Evolutionary conservation across 2,797 vertebrate species (phyloP), one percentile per base, ranked within the genome.

Genomic region (Lophius americanus): DNA sequence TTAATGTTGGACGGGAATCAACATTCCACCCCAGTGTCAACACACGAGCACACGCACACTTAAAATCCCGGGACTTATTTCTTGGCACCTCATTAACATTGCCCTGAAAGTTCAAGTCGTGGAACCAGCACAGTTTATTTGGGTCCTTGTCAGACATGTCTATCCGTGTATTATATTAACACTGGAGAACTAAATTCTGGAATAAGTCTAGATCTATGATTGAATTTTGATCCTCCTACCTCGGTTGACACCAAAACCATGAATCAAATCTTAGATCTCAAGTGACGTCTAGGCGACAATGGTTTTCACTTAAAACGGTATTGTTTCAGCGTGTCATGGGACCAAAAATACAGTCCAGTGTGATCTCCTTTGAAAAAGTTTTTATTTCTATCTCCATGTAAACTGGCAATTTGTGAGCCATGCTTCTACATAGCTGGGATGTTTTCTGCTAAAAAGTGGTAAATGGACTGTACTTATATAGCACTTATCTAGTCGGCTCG

Each of bases 1-100:
- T 93, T 91, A 83, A 81, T 60, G 78, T 89, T 92, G 89, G 92
- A 91, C 91, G 92, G 91, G 84, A 93, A 92, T 89, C 86, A 89
- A 74, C 54, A 50, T 83, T 88, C 84, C 90, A 89, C 88, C 90
- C 92, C 82, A 43, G 75, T 92, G 91, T 93, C 92, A 85, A 69
- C 76, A 77, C 81, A 64, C 59, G 78, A 52, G 46, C 60, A 33
- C 6, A 11, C 44, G 49, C 37, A 44, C 59, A 60, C 60, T 77
- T 78, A 74, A 81, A 88, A 71, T 60, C 69, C 64, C 77, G 64
- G 39, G 80, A 75, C 81, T 85, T 84, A 64, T 67, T 81, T 78
- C 76, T 79, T 87, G 85, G 84, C 86, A 85, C 75, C 75, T 87
- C 70, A 86, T 91, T 90, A 88, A 82, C 1, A 39, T 73, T 81